Evolutionary conservation across 1,140 invertebrate species (phyloP), one percentile per base, ranked within the genome.

Genomic region (Macrobrachium nipponense): DNA sequence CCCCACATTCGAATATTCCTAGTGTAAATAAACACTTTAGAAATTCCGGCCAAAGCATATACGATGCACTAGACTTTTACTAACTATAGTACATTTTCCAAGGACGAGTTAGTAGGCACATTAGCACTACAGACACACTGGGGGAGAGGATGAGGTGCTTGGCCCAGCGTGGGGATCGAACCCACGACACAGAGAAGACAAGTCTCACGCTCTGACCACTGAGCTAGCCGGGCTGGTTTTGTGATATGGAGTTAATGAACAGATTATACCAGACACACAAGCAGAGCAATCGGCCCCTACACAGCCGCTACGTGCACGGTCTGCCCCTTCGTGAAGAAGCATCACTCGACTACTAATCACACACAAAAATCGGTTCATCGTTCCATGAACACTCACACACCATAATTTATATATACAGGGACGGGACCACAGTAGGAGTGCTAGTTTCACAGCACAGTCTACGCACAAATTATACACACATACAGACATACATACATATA

Each of bases 131-230:
- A 36, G 61, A 36, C 10, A 66, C 59, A 43, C 44, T 64, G 62
- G 78, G 78, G 27, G 60, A 44, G 14, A 17, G n/a, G 43, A 58
- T 8, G 6, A 17, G 18, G 60, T 64, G 14, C 23, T 59, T 27
- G 59, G 81, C 72, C 81, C 72, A 76, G 70, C 70, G 81, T 76
- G 81, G 72, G 81, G 81, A 17, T 82, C 81, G 81, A 82, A 76
- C 81, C 81, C 81, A 82, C 72, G 72, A 82, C 81, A 82, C 72
- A 75, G 72, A 82, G 70, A 82, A 62, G 70, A 11, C 62, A 62
- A 51, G 51, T 82, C 70, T 82, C 81, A 82, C 61, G 81, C 81
- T 75, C 81, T 82, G 59, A 66, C 81, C 81, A 43, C 72, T 76
- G 81, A 82, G 81, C 81, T 76, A 82, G 72, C 81, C 81, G 81